Conservation (phyloP, 30 jellyfish, hydroid and myxozoan species). For the Catostylus mosaicus region DNA sequence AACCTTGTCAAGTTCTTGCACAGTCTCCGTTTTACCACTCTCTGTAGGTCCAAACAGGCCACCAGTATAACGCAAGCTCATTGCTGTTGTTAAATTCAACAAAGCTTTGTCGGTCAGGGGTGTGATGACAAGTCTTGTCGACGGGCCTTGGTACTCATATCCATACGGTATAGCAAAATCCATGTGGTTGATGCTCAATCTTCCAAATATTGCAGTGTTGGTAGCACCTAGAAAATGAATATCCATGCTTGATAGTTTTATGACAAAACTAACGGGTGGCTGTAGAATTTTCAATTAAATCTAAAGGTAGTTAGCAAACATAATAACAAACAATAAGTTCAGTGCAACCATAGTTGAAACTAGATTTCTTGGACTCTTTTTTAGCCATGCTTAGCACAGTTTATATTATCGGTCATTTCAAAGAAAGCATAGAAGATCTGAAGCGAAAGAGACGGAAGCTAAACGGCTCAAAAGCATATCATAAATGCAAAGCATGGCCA, state of each 20-base stretch:
- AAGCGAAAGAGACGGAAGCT: no score
- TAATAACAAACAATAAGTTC: no score
- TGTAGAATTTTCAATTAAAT: no score
- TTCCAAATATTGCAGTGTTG: constrained; percentile 35
- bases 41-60: constrained; percentile 61
- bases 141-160: constrained; percentile 60
- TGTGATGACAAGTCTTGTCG: constrained; percentile 36
- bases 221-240: constrained; percentile 16
- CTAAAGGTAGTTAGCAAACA: no score
- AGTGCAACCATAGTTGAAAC: no score
- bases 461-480: no score
- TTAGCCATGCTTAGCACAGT: no score
- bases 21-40: constrained; percentile 54
- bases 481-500: no score
- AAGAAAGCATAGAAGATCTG: no score
- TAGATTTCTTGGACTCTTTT: no score
- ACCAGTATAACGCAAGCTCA: constrained; percentile 47
- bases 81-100: constrained; percentile 44
- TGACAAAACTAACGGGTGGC: neutral
- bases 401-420: no score
- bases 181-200: constrained; percentile 31
- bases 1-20: constrained; percentile 67
- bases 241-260: neutral
- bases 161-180: constrained; percentile 55
- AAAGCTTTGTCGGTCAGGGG: constrained; percentile 62